Conservation (phyloP, 2,888 invertebrate genomes). For the Mythimna loreyi region DNA sequence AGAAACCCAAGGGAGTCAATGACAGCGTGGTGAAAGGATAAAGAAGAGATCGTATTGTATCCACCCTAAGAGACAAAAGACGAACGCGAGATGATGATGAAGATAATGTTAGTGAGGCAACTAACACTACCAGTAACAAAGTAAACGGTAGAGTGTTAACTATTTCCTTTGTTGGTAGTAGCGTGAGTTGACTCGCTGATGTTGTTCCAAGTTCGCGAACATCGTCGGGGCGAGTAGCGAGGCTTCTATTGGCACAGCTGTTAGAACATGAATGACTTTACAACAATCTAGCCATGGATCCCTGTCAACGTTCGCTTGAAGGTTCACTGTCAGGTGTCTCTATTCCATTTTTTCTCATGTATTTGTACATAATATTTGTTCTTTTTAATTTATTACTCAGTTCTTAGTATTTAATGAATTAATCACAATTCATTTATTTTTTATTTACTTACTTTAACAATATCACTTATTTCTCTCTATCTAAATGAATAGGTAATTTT, state of each 20-base stretch:
- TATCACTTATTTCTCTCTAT: neutral
- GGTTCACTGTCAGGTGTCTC: slow-evolving; percentile 9
- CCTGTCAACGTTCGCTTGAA: slow-evolving; percentile 2
- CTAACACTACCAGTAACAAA: neutral
- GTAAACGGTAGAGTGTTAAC: no score
- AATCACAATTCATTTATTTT: neutral
- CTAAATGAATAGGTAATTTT: neutral
- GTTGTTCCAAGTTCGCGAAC: neutral
- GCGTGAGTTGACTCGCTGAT: neutral
- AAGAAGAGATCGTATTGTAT: neutral
- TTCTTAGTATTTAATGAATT: neutral
- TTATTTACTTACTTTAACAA: no score
- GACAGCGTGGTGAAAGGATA: no score
- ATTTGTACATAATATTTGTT: slow-evolving; percentile 1
- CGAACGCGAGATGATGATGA: neutral
- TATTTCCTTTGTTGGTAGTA: no score
- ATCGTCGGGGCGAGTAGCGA: neutral
- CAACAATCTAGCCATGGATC: neutral
- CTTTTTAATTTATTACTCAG: neutral
- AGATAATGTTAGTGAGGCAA: neutral
- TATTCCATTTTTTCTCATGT: neutral
- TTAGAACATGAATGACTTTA: neutral
- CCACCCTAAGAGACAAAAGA: neutral
- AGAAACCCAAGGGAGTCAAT: no score
- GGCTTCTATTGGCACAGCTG: slow-evolving; percentile 32